Percentiles rank a stretch among this genome's conserved stretches.
Evolutionary conservation across 2,797 vertebrate species (phyloP).

Genomic region (Neosalanx taihuensis): DNA sequence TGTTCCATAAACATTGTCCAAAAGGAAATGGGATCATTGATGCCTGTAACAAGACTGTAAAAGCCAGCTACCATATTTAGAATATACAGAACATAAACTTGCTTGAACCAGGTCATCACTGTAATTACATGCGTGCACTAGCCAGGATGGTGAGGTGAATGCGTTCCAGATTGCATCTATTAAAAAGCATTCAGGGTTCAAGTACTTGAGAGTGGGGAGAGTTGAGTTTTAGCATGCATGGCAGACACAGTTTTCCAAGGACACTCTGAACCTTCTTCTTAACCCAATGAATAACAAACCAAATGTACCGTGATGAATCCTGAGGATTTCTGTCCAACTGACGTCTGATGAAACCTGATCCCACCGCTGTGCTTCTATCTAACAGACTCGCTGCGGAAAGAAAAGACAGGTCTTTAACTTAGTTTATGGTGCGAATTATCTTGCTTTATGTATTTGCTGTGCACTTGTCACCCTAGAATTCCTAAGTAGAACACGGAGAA

Average conservation of each 20-base stretch:
- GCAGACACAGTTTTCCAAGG: conserved; percentile 21
- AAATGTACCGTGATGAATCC: conserved; percentile 9
- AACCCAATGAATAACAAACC: not conserved
- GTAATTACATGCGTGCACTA: conserved; percentile 32
- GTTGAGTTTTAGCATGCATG: conserved; percentile 21
- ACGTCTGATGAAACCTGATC: not conserved
- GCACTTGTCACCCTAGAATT: not conserved
- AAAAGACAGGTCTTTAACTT: not conserved
- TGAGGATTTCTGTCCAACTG: conserved; percentile 3
- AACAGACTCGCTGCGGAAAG: not conserved
- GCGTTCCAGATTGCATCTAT: conserved; percentile 38
- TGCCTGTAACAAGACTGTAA: conserved; percentile 30
- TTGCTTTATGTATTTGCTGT: not conserved
- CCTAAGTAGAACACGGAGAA: too few relatives aligned
- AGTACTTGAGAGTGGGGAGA: conserved; percentile 2
- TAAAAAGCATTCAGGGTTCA: conserved; percentile 24
- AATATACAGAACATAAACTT: conserved; percentile 32
- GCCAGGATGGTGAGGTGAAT: conserved; percentile 27
- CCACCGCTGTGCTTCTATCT: not conserved
- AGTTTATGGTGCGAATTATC: not conserved
- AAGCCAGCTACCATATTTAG: conserved; percentile 28
- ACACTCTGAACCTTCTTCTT: conserved; percentile 14
- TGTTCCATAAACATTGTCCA: conserved; percentile 30
- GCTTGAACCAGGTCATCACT: conserved; percentile 35
- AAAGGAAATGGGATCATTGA: conserved; percentile 41